Evolutionary conservation across 2,113 vertebrate genomes (phyloP).

Genomic region (Corynorhinus townsendii): DNA sequence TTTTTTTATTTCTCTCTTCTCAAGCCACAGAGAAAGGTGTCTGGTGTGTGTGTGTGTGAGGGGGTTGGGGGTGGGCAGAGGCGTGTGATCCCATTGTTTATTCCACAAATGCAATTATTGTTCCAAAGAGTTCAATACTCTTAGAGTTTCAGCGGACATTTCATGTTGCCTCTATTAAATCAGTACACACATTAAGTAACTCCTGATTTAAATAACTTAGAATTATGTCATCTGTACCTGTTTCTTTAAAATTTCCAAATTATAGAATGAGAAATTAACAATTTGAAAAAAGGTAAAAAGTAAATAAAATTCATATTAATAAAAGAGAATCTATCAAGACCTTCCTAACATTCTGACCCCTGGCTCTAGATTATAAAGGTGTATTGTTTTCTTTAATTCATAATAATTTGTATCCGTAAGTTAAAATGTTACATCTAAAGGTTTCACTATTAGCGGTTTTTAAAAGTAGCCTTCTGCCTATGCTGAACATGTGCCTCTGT

Average conservation of each 20-base stretch:
- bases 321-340: background rate
- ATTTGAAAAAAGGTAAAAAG: slow-evolving; percentile 7
- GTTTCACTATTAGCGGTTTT: background rate
- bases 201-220: background rate
- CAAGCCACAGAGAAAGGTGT: background rate
- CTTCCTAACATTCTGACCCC: background rate
- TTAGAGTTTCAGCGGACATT: background rate
- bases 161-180: background rate
- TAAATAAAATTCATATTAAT: background rate
- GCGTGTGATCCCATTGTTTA: background rate
- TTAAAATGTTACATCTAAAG: background rate
- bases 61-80: background rate
- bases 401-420: background rate
- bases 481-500: background rate
- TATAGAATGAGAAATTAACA: background rate
- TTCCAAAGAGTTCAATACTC: background rate
- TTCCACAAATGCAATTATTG: background rate
- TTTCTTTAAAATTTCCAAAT: background rate
- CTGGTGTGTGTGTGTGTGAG: no score
- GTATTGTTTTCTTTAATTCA: background rate
- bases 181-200: background rate
- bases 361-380: background rate
- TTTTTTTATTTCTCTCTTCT: background rate
- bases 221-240: background rate
- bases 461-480: background rate